Evolutionary conservation across 1,140 invertebrate genomes (phyloP).

Genomic region (Drosophila repleta): DNA sequence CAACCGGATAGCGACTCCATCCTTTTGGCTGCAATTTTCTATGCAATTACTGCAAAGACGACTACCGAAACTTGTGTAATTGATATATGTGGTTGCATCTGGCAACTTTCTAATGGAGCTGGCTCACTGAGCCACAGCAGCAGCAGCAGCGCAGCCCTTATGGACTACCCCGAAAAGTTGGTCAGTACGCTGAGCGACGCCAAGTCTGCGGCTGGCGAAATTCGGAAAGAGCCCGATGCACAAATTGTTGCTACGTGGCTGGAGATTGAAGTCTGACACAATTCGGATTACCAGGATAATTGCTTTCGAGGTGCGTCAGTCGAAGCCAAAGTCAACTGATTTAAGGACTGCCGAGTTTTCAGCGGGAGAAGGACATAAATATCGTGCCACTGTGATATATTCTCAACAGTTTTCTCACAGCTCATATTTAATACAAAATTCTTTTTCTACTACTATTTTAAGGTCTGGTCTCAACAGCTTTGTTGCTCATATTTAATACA

Average conservation of each 20-base stretch:
- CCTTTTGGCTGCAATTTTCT: conserved; percentile 62
- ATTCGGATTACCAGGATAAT: conserved; percentile 31
- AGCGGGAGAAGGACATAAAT: no score
- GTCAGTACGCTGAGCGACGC: conserved; percentile 24
- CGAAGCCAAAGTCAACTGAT: conserved; percentile 1
- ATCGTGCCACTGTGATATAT: no score
- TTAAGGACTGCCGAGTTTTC: background rate
- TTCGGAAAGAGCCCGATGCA: conserved; percentile 16
- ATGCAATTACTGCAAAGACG: conserved; percentile 53
- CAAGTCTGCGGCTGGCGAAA: conserved; percentile 50
- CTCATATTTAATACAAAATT: no score
- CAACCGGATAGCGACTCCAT: conserved; percentile 17
- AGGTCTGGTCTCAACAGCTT: no score
- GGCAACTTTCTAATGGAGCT: conserved; percentile 69
- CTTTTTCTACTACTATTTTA: no score
- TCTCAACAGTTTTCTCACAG: no score
- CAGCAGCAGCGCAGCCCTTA: conserved; percentile 15
- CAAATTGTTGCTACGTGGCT: conserved; percentile 31
- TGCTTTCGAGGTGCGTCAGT: conserved; percentile 2
- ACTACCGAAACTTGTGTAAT: conserved; percentile 71
- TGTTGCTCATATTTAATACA: no score
- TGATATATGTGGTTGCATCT: conserved; percentile 67
- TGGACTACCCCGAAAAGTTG: conserved; percentile 26
- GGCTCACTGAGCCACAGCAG: background rate
- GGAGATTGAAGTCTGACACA: conserved; percentile 37